phyloP scores from a whole-genome alignment of 2,888 invertebrate species.

The Trichopria drosophilae region DNA sequence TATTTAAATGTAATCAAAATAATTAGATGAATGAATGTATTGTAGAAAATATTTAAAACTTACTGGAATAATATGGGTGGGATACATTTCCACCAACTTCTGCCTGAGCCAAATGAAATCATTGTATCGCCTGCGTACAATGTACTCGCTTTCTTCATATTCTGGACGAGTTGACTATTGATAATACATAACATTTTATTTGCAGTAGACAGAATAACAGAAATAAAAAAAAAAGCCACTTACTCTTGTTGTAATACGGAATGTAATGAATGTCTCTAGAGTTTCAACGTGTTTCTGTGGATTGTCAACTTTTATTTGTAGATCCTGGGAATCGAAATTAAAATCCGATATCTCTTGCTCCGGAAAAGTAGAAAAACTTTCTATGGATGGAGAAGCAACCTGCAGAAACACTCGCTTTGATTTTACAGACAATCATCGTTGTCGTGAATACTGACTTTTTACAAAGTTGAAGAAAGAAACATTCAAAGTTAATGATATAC shows the following conservation, averaged over 20 bases:
- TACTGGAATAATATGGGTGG: slow-evolving; percentile 71
- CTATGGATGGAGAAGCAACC: slow-evolving; percentile 65
- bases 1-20: slow-evolving; percentile 43
- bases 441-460: slow-evolving; percentile 1
- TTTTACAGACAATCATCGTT: neutral
- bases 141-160: slow-evolving; percentile 66
- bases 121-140: slow-evolving; percentile 71
- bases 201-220: neutral
- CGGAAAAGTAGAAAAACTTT: slow-evolving; percentile 65
- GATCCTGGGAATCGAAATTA: slow-evolving; percentile 63
- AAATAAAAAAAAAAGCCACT: slow-evolving; percentile 18
- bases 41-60: slow-evolving; percentile 42
- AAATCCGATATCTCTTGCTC: slow-evolving; percentile 64
- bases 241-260: slow-evolving; percentile 70
- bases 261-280: slow-evolving; percentile 72
- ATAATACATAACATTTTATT: no score
- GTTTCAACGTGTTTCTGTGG: slow-evolving; percentile 74
- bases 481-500: slow-evolving; percentile 30
- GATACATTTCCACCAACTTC: slow-evolving; percentile 67
- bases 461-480: slow-evolving; percentile 5
- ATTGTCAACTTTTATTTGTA: slow-evolving; percentile 71
- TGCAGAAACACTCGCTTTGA: slow-evolving; percentile 37
- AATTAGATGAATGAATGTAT: neutral
- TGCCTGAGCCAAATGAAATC: slow-evolving; percentile 73
- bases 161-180: slow-evolving; percentile 65